Conservation (phyloP, 2,888 invertebrate species). For the Tinea trinotella region DNA sequence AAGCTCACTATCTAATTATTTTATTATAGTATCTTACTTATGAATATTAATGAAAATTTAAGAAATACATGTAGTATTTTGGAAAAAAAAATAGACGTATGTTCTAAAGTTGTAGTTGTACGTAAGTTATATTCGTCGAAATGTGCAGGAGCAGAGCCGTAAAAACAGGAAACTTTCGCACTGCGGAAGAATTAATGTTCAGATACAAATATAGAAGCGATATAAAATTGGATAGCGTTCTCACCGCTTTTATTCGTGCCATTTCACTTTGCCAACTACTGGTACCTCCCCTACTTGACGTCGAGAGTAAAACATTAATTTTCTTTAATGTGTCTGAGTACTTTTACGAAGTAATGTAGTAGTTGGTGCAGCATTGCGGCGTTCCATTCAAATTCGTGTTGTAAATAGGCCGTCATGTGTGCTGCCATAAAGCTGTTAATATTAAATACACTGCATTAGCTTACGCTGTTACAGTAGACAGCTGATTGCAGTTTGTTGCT, state of each 20-base stretch:
- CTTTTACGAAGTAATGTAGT: constrained; percentile 56
- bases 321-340: constrained; percentile 71
- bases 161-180: constrained; percentile 35
- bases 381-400: constrained; percentile 42
- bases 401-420: constrained; percentile 14
- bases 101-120: background rate
- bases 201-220: constrained; percentile 31
- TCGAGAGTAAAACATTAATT: constrained; percentile 69
- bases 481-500: constrained; percentile 1
- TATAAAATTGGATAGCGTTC: constrained; percentile 55
- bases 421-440: constrained; percentile 10
- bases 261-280: constrained; percentile 66
- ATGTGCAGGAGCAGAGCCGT: constrained; percentile 6
- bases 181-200: constrained; percentile 39
- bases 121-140: background rate
- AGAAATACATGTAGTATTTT: too few relatives aligned
- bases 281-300: constrained; percentile 58
- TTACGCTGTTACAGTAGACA: background rate
- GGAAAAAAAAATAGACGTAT: too few relatives aligned
- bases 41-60: too few relatives aligned
- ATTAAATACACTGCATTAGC: constrained; percentile 14
- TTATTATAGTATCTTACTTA: too few relatives aligned
- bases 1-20: too few relatives aligned
- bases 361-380: constrained; percentile 61
- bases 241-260: constrained; percentile 52